Percentiles rank a stretch among this genome's conserved stretches.
Conservation (phyloP, 2,797 vertebrate species). For the Poecilia velifera region DNA sequence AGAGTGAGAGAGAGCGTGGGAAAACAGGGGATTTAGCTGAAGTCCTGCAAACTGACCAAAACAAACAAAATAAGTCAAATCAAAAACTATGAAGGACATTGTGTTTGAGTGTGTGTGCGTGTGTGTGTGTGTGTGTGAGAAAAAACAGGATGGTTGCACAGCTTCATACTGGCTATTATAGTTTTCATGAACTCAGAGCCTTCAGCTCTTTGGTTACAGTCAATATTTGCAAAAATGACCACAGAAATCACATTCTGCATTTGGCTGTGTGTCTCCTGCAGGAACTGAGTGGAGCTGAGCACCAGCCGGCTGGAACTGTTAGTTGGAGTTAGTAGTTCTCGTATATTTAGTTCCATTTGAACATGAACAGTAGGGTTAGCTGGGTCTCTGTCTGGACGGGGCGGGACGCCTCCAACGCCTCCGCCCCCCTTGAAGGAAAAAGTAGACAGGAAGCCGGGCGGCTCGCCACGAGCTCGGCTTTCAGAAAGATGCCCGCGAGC, state of each 20-base stretch:
- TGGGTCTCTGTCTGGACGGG: slow-evolving; percentile 60
- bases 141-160: slow-evolving; percentile 67
- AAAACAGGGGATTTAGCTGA: slow-evolving; percentile 70
- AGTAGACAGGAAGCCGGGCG: slow-evolving; percentile 62
- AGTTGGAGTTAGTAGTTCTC: slow-evolving; percentile 77
- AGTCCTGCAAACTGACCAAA: slow-evolving; percentile 72
- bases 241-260: slow-evolving; percentile 53
- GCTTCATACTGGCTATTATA: slow-evolving; percentile 72
- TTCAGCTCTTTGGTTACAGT: slow-evolving; percentile 59
- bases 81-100: slow-evolving; percentile 60
- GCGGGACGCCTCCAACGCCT: slow-evolving; percentile 20
- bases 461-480: slow-evolving; percentile 66
- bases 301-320: slow-evolving; percentile 76
- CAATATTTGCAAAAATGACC: slow-evolving; percentile 68
- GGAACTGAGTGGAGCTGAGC: slow-evolving; percentile 61
- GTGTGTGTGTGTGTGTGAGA: slow-evolving; percentile 58
- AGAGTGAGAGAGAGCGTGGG: slow-evolving; percentile 38
- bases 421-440: slow-evolving; percentile 40
- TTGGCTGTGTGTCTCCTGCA: slow-evolving; percentile 52
- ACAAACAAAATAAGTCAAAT: slow-evolving; percentile 32
- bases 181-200: slow-evolving; percentile 69
- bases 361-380: slow-evolving; percentile 69
- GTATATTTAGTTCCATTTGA: slow-evolving; percentile 65
- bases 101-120: slow-evolving; percentile 60
- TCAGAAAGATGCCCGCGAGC: slow-evolving; percentile 60